Conservation (phyloP, 1,140 invertebrate genomes). For the Sipha flava region DNA sequence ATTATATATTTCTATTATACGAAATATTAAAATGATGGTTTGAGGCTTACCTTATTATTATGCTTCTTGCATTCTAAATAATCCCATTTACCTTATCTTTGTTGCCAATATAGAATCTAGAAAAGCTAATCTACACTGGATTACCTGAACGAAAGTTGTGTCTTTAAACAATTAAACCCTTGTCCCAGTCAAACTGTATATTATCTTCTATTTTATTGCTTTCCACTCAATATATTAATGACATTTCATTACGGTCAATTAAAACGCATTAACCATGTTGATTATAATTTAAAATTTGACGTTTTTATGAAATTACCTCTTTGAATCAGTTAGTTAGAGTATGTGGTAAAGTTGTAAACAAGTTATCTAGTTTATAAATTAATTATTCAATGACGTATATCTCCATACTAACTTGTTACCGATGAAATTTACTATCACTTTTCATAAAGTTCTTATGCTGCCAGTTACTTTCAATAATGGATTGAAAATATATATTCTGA, state of each 20-base stretch:
- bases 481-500: not conserved
- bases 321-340: not conserved
- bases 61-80: not conserved
- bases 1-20: not conserved
- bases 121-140: not conserved
- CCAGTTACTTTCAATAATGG: not conserved
- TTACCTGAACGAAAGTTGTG: conserved; percentile 4
- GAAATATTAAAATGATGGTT: not conserved
- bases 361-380: not conserved
- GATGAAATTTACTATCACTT: too few species aligned
- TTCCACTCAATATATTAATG: not conserved
- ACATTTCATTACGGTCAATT: conserved; percentile 5
- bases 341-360: not conserved
- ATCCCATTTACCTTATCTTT: not conserved
- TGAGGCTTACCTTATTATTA: not conserved
- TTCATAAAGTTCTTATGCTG: not conserved
- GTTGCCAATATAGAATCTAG: not conserved
- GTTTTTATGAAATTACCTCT: not conserved
- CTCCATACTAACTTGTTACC: not conserved
- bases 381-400: not conserved
- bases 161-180: conserved; percentile 1
- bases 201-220: not conserved
- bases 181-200: not conserved
- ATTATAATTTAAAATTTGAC: conserved; percentile 1
- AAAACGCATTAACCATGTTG: not conserved